Evolutionary conservation across 2,888 invertebrate genomes (phyloP), one percentile per base, ranked within the genome.

Genomic region (Rhagophthalmus giganteus): DNA sequence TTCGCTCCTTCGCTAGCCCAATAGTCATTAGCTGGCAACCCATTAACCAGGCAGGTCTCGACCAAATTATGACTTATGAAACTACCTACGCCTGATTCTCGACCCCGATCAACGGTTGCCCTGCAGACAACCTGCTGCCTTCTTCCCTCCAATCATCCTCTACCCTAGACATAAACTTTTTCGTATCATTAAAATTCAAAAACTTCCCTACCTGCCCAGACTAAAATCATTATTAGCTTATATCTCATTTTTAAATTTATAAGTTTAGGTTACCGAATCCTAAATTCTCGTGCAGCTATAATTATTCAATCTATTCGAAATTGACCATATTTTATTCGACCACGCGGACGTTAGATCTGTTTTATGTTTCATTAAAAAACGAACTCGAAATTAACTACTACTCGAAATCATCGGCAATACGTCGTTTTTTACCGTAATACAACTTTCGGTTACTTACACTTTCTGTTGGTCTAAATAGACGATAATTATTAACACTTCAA

Each of bases 1-100:
- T 70, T 70, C 70, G 70, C 62, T 65, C 62, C 56, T 60, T 62
- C 63, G 54, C 61, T 66, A 65, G 65, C 63, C 70, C 70, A 70
- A 70, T 70, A 67, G 70, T 67, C 67, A 67, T 67, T 68, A 68
- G 64, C 61, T 61, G 66, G 63, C 64, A 64, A 57, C 59, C 65
- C 64, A 63, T 67, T 54, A 54, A 54, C 44, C 44, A 44, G 53
- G 53, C 47, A 53, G 53, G 53, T 34, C 47, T 46, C 46, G 47
- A 42, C 41, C 53, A 53, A 53, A 53, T 53, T 47, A 53, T 53
- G 53, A 53, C 47, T 53, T 53, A 53, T 53, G 46, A 47, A 53
- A 47, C 47, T 53, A 47, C 47, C 46, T 47, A 41, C 47, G 47
- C 53, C 41, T 38, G 52, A 35, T 38, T 37, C 41, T 42, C 40